Base-by-base conservation (phyloP, 37 sponge, comb jelly and placozoan genomes). In the Ianthella basta region DNA sequence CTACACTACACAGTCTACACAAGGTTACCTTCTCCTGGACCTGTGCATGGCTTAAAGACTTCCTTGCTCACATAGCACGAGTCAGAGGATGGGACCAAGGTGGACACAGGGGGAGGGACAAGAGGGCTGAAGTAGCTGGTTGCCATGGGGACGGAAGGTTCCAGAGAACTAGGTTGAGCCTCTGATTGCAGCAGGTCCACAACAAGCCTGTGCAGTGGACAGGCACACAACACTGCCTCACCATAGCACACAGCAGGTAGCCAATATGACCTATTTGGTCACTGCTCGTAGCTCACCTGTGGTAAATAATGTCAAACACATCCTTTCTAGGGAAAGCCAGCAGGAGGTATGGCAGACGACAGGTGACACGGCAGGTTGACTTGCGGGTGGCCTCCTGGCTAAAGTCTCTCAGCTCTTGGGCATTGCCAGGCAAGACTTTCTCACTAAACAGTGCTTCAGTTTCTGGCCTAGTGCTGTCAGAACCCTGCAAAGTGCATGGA, bases 161-260 rank as follows among this genome's bases (percentile, higher is more conserved):
- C 73, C 19, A 37, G 73, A 6, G 37, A 72, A 19, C 40, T 10
- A 12, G 34, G 10, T 23, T 69, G 68, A 19, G 83, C 68, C 44
- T 82, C 68, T 68, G 68, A 82, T 60, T 33, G 44, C 83, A 82
- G 72, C 83, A 82, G 72, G 37, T 82, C 83, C 32, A 25, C 33
- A 13, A 57, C 29, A 23, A 82, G 21, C 34, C 83, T 61, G 53
- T 23, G 6, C 19, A 57, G 30, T n/a, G n/a, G n/a, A n/a, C n/a
- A n/a, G n/a, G n/a, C n/a, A n/a, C n/a, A n/a, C n/a, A n/a, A n/a
- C n/a, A n/a, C n/a, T n/a, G n/a, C n/a, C n/a, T n/a, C 56, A 55
- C 41, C 21, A 37, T 30, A 64, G 30, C 39, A 25, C 25, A 66
- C 29, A 66, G 14, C 21, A 55, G 32, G 25, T 8, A 50, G 12